Evolutionary conservation across 2,113 vertebrate genomes (phyloP), one percentile per base, ranked within the genome.

Genomic region (Chamaetylas fuelleborni): DNA sequence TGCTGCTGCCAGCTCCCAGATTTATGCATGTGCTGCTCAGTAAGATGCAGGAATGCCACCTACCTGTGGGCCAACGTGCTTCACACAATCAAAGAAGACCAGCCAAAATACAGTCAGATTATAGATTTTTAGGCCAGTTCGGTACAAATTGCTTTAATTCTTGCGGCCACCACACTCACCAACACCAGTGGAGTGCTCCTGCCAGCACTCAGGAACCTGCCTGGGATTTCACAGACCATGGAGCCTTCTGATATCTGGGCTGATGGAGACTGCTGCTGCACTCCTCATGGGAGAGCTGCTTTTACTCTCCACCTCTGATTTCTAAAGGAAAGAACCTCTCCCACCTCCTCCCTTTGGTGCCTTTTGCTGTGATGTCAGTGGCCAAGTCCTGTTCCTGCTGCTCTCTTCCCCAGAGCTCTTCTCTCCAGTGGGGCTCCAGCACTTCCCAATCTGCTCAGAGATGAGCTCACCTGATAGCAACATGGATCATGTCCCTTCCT

Each of bases 101-200:
- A 11, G 42, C 2, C 2, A 50, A 81, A 80, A 70, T 34, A 33
- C 2, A 45, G 14, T 6, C 2, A 4, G 34, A 34, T 53, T 26
- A 40, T 9, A 25, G 58, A 88, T 50, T 51, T 38, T 86, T 2
- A 42, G 29, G 64, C 36, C 11, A 12, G 2, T 90, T 85, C 47
- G 31, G 47, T 50, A 12, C 33, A 36, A 65, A 31, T 19, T 26
- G 13, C 6, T 66, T 38, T 58, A 12, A 29, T 53, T 70, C 50
- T 42, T 45, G 28, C 58, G 36, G 15, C 45, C n/a, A 14, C 0
- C 1, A 45, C 1, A 4, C 6, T 60, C 47, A 58, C 18, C 33
- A 51, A 33, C 17, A 16, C 0, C 1, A 60, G 10, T 2, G 2
- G 40, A 70, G 22, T 0, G 0, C 14, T 88, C 33, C 23, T 71